These are phyloP conservation scores for Falco peregrinus DNA, from an alignment of 2,797 vertebrate species.

Conservation along the genomic window DNA sequence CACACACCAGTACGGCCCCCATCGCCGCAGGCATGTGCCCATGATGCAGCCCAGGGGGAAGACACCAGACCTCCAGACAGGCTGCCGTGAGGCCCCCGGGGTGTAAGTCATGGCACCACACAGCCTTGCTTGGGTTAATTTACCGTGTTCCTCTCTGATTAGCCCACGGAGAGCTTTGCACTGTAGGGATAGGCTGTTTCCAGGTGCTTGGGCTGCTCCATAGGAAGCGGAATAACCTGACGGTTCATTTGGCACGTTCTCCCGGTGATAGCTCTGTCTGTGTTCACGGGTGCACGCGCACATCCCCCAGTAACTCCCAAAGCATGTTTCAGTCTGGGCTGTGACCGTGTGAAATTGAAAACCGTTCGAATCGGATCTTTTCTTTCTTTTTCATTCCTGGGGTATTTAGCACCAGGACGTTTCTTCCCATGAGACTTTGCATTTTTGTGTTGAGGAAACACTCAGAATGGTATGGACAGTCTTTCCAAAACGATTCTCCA, in stretches of 20 bases:
- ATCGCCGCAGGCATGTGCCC: background rate
- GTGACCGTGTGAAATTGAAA: background rate
- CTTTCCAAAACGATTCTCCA: background rate
- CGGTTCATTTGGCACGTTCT: fast-evolving
- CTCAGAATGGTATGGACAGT: background rate
- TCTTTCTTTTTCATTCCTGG: background rate
- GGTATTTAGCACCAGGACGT: background rate
- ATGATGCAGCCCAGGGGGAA: background rate
- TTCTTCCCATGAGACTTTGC: background rate
- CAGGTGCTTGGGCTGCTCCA: fast-evolving
- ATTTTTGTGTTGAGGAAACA: background rate
- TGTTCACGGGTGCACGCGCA: fast-evolving
- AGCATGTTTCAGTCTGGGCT: background rate
- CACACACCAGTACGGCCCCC: fast-evolving
- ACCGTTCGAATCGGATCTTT: background rate
- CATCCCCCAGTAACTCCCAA: background rate
- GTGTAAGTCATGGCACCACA: background rate
- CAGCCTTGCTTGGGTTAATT: background rate
- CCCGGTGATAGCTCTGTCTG: fast-evolving
- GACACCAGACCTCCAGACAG: background rate
- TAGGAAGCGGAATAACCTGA: background rate
- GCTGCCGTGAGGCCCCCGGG: fast-evolving
- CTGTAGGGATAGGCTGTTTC: background rate
- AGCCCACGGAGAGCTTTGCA: background rate
- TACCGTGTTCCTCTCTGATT: background rate